Conservation (phyloP, 2,113 vertebrate species). For the Tragelaphus imberbis region DNA sequence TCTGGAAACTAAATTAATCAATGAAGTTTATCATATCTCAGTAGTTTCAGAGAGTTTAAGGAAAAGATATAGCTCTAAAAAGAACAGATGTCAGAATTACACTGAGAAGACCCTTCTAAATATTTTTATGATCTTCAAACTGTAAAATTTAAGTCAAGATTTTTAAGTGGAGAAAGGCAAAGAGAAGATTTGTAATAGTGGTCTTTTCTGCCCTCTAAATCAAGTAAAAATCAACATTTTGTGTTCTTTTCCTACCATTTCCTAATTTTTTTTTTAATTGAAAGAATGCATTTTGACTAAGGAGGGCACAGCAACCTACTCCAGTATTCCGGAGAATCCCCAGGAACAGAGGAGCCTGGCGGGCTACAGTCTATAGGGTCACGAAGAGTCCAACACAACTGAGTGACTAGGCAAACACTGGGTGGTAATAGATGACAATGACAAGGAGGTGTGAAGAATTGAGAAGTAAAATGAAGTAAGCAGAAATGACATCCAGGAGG, state of each 20-base stretch:
- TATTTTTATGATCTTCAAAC: conserved; percentile 9
- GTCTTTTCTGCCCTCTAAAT: not conserved
- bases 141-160: not conserved
- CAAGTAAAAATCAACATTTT: not conserved
- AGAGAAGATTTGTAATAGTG: not conserved
- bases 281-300: not conserved
- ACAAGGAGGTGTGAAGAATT: not conserved
- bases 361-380: not conserved
- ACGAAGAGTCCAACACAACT: not conserved
- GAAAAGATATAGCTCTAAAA: not conserved
- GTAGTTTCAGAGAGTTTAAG: not conserved
- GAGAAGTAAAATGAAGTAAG: not conserved
- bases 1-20: not conserved
- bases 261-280: not conserved
- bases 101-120: not conserved
- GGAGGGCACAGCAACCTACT: not conserved
- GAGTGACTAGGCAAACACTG: not conserved
- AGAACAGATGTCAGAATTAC: not conserved
- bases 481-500: not conserved
- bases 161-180: not conserved
- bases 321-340: not conserved
- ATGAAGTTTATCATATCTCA: not conserved
- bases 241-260: not conserved
- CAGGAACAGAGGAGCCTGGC: not conserved
- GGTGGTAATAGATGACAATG: not conserved